These are phyloP conservation scores for Trachelipus rathkii DNA, from an alignment of 1,140 invertebrate species.

Conservation along the genomic window DNA sequence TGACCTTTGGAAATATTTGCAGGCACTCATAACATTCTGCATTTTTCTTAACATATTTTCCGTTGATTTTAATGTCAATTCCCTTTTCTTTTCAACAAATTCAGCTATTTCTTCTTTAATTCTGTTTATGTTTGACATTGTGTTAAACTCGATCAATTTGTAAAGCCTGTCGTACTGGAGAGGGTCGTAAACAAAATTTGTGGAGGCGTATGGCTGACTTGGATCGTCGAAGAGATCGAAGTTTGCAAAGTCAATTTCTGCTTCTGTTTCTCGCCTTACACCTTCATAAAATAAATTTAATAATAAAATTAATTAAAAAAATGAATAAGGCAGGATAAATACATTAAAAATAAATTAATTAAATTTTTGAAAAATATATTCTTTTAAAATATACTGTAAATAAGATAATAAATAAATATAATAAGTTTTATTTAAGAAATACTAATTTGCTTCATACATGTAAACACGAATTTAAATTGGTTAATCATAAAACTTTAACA, in stretches of 20 bases:
- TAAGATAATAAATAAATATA: too few species aligned
- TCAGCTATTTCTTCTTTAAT: constrained; percentile 48
- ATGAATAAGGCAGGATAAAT: not conserved
- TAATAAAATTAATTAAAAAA: constrained; percentile 23
- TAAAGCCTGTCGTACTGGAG: constrained; percentile 52
- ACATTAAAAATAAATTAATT: not conserved
- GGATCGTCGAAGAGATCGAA: constrained; percentile 55
- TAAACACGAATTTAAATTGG: too few species aligned
- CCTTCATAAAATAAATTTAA: constrained; percentile 37
- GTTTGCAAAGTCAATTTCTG: constrained; percentile 53
- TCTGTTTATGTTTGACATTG: constrained; percentile 50
- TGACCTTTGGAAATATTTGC: not conserved
- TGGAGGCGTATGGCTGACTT: constrained; percentile 52
- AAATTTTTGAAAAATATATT: not conserved
- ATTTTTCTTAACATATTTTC: not conserved
- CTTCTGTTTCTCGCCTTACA: constrained; percentile 50
- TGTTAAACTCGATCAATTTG: constrained; percentile 55
- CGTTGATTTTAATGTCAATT: not conserved
- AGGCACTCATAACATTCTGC: not conserved
- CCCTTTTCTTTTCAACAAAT: constrained; percentile 26
- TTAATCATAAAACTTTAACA: too few species aligned
- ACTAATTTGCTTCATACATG: too few species aligned
- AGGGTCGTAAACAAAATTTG: constrained; percentile 54
- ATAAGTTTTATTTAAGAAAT: too few species aligned
- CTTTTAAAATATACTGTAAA: too few species aligned